These are phyloP conservation scores for Chironomus riparius DNA, from an alignment of 2,888 invertebrate species.

Conservation along the genomic window DNA sequence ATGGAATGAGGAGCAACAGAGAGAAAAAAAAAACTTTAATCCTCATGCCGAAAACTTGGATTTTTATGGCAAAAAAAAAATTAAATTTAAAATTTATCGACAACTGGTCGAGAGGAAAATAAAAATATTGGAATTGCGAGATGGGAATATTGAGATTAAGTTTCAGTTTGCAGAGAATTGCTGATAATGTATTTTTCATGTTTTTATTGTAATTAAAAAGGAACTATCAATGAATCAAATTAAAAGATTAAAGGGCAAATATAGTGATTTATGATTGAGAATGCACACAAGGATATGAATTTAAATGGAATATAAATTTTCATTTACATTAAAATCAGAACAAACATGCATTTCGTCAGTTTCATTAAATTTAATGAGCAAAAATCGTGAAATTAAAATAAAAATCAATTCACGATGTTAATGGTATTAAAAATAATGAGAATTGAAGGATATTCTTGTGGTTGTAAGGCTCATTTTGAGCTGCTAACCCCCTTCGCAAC, in stretches of 20 bases:
- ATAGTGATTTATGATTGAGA: too few species aligned
- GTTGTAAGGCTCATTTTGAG: too few species aligned
- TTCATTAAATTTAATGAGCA: too few species aligned
- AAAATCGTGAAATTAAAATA: too few species aligned
- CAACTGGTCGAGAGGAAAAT: background rate
- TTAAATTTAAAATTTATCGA: background rate
- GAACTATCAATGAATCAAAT: background rate
- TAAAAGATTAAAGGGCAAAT: background rate
- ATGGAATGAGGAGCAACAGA: background rate
- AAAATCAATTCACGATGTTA: too few species aligned
- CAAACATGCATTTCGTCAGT: too few species aligned
- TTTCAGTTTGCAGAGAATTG: background rate
- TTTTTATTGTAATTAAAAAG: background rate
- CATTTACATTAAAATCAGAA: too few species aligned
- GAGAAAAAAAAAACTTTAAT: background rate
- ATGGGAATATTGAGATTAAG: background rate
- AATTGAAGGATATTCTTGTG: too few species aligned
- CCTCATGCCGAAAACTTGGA: background rate
- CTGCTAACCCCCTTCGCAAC: too few species aligned
- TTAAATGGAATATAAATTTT: too few species aligned
- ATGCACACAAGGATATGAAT: too few species aligned
- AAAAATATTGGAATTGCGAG: background rate
- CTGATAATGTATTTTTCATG: conserved; percentile 1
- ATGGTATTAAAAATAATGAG: too few species aligned
- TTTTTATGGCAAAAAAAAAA: background rate